A percentile compares a stretch with the other conserved stretches of the same genome.
These are phyloP conservation scores for Arenaria interpres DNA, from an alignment of 2,113 vertebrate genomes.

Conservation along the genomic window DNA sequence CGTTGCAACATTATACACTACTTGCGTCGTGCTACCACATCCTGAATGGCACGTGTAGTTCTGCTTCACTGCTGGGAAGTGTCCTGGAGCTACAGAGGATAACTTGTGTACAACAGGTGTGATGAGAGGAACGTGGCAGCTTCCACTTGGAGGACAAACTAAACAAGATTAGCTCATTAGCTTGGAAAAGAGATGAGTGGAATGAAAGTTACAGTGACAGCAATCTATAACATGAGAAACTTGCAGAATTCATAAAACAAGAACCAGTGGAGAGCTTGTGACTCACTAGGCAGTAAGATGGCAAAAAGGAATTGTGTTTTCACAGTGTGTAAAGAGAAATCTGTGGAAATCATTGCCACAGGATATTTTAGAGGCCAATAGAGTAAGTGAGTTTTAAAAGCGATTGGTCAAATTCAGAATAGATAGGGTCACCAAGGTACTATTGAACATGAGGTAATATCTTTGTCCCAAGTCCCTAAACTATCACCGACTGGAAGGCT, in stretches of 20 bases:
- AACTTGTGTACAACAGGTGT: neutral
- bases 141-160: neutral
- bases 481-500: neutral
- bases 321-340: neutral
- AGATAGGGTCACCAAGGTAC: neutral
- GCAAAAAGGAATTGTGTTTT: neutral
- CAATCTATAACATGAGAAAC: neutral
- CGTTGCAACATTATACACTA: fast-evolving
- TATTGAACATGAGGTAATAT: neutral
- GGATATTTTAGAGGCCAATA: neutral
- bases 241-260: neutral
- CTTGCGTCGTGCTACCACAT: neutral
- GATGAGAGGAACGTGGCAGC: neutral
- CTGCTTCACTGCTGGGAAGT: neutral
- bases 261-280: neutral
- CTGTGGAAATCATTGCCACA: neutral
- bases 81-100: neutral
- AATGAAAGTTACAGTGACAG: neutral
- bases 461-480: neutral
- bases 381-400: neutral
- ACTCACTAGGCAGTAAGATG: neutral
- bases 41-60: fast-evolving
- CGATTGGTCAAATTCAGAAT: neutral
- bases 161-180: neutral
- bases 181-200: neutral